Percentiles rank a stretch among this genome's conserved stretches.
Conservation (phyloP, 1,140 invertebrate species). For the Drosophila ananassae region DNA sequence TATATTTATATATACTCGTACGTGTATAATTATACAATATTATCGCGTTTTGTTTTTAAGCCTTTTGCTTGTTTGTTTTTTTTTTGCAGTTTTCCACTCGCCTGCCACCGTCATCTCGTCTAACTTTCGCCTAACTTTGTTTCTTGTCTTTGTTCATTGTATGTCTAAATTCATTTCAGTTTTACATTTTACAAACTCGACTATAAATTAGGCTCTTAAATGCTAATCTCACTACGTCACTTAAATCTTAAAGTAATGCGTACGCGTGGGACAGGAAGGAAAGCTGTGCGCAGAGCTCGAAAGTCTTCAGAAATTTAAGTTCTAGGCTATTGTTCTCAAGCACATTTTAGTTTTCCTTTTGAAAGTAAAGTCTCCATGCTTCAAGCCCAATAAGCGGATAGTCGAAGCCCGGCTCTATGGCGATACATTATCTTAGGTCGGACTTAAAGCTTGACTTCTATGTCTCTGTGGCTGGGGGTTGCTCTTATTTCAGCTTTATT, state of each 20-base stretch:
- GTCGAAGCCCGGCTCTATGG: not conserved
- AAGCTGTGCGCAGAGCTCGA: conserved; percentile 26
- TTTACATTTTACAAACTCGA: conserved; percentile 67
- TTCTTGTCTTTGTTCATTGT: conserved; percentile 75
- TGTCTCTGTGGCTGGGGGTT: not conserved
- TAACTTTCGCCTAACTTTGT: not conserved
- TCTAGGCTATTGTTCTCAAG: not conserved
- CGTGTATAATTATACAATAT: conserved; percentile 79
- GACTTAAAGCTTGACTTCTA: conserved; percentile 1
- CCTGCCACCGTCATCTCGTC: conserved; percentile 13
- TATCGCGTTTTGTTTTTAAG: conserved; percentile 66
- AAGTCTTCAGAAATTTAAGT: not conserved
- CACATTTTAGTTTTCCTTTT: not conserved
- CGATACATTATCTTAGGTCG: conserved; percentile 1
- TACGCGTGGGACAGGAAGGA: conserved; percentile 25
- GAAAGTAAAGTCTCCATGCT: not conserved
- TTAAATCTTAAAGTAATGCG: conserved; percentile 47
- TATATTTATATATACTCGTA: conserved; percentile 46
- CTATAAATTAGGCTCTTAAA: conserved; percentile 74
- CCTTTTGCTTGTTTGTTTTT: conserved; percentile 54
- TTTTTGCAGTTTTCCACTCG: conserved; percentile 37
- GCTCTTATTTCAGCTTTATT: not conserved
- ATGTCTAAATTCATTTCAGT: conserved; percentile 79
- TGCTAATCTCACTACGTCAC: conserved; percentile 75
- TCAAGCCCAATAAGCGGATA: not conserved